Evolutionary conservation across 2,888 invertebrate genomes (phyloP).

Genomic region (Minunthozetes semirufus): DNA sequence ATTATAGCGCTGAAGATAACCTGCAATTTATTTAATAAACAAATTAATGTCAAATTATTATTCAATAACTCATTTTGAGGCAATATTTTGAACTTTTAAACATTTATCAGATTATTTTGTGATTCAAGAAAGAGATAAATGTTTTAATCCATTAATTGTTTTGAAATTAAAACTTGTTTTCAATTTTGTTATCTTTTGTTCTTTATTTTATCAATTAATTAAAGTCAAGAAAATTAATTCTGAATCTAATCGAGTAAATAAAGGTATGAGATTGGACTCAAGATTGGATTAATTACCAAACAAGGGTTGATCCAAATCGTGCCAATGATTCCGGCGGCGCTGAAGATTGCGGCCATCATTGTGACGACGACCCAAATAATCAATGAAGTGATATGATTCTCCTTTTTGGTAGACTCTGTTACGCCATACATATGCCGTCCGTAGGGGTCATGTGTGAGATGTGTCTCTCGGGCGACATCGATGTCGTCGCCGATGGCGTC

Average conservation of each 20-base stretch:
- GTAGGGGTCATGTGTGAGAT: slow-evolving; percentile 30
- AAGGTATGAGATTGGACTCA: neutral
- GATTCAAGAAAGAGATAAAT: neutral
- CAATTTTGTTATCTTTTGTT: neutral
- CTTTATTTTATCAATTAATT: neutral
- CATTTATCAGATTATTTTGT: neutral
- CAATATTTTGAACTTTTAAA: neutral
- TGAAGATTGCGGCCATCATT: slow-evolving; percentile 33
- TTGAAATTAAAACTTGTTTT: no score
- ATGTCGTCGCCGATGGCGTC: slow-evolving; percentile 37
- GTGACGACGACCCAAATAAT: slow-evolving; percentile 36
- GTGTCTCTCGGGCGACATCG: slow-evolving; percentile 34
- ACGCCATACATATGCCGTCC: slow-evolving; percentile 20
- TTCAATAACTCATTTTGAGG: neutral
- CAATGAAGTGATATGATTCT: slow-evolving; percentile 31
- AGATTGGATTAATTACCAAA: slow-evolving; percentile 16
- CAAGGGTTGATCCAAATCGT: slow-evolving; percentile 33
- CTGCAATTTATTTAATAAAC: neutral
- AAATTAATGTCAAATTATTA: neutral
- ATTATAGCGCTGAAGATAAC: slow-evolving; percentile 25
- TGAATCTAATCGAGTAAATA: no score
- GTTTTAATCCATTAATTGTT: no score
- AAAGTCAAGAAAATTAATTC: neutral
- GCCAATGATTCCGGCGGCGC: slow-evolving; percentile 31
- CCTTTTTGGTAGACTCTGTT: slow-evolving; percentile 15